Base-by-base conservation (phyloP, 2,113 vertebrate species). In the Serinus canaria region DNA sequence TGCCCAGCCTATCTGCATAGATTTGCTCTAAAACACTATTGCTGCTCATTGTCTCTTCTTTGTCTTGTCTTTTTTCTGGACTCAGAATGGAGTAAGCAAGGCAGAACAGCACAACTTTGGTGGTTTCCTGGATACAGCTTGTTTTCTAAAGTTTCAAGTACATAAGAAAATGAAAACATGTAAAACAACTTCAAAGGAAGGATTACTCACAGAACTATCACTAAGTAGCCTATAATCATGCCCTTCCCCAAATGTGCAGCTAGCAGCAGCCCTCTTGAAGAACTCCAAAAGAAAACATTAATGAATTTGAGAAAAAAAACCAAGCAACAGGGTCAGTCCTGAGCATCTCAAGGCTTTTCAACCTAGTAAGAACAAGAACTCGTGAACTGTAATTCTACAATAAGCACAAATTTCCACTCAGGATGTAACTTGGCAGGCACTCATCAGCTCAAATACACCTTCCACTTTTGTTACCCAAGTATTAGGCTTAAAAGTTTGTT, bases 341-440 rank as follows among this genome's bases (percentile, higher is more conserved):
- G 37, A 74, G 12, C 7, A 13, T 23, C 62, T 62, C 21, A 20
- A 69, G 25, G 33, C 58, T 82, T 60, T 78, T 83, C 31, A 90
- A 30, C 1, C 6, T 13, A 23, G 3, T 28, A 75, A 78, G 11
- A 72, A 41, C 11, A 79, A 56, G 11, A 66, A 10, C 25, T 25
- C 9, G 20, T 11, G 3, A 90, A 55, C 16, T 5, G 3, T 15
- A 76, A 63, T 22, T 63, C 44, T 37, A 56, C 27, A 76, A 27
- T 7, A 82, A 52, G 10, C 52, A 52, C 3, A 15, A 22, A 67
- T 2, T 37, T 24, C 31, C 37, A 39, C 6, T 46, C 11, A 24
- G 10, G 12, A 30, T 55, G 21, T 27, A 58, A 73, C 19, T 37
- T 52, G 5, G 28, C 3, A 41, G 0, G 0, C 41, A 68, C 3